Conservation (phyloP, 2,797 vertebrate genomes). For the Onychomys torridus region DNA sequence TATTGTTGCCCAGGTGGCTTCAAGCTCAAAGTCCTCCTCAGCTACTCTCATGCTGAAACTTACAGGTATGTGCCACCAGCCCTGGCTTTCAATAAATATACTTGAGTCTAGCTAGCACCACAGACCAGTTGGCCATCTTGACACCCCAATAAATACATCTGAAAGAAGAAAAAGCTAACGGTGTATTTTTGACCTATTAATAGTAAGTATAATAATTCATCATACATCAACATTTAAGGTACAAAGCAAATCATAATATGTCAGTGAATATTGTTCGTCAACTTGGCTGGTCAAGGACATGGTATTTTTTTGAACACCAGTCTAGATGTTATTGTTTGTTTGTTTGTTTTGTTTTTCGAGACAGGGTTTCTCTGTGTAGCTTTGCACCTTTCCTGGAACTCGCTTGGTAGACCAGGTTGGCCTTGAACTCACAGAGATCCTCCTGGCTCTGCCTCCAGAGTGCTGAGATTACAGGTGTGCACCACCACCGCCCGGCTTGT, state of each 20-base stretch:
- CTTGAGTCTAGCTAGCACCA: neutral
- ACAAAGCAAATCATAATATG: constrained; percentile 35
- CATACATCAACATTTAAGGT: constrained; percentile 34
- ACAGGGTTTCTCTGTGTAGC: too few species aligned
- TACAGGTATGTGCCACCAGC: neutral
- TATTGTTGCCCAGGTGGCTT: neutral
- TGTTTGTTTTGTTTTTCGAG: too few species aligned
- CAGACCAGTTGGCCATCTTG: neutral
- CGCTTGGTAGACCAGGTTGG: too few species aligned
- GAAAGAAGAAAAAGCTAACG: constrained; percentile 28
- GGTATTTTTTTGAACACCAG: constrained; percentile 20
- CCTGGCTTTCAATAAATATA: constrained; percentile 3
- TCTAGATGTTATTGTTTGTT: neutral
- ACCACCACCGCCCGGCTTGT: too few species aligned
- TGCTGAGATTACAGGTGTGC: too few species aligned
- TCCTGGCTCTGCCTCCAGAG: too few species aligned
- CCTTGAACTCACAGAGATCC: too few species aligned
- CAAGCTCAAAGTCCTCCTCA: neutral
- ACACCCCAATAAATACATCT: constrained; percentile 44
- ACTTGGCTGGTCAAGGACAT: neutral
- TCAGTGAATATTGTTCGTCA: constrained; percentile 50
- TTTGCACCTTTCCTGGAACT: too few species aligned
- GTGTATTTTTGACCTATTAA: constrained; percentile 37
- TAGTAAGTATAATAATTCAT: constrained; percentile 56
- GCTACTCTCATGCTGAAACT: neutral